Conservation (phyloP, 2,797 vertebrate species). For the Sitta carolinensis region DNA sequence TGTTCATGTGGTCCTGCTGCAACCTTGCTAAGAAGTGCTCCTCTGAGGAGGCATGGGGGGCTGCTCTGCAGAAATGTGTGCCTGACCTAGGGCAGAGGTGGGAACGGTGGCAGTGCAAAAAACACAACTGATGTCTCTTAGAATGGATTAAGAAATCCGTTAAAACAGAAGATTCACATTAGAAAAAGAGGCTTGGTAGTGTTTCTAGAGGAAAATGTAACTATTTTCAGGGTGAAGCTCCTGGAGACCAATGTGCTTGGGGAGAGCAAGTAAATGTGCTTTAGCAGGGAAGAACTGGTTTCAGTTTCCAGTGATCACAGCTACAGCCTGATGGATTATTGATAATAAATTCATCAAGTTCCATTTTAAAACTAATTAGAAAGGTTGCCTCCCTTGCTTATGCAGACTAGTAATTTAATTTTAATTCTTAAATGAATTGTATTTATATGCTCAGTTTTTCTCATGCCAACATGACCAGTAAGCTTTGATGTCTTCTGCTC, state of each 20-base stretch:
- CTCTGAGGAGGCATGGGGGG: neutral
- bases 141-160: neutral
- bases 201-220: neutral
- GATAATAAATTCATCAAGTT: neutral
- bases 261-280: neutral
- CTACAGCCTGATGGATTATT: neutral
- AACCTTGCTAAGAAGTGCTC: neutral
- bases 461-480: neutral
- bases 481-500: neutral
- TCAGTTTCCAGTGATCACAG: slow-evolving; percentile 2
- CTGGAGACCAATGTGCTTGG: neutral
- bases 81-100: neutral
- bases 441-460: neutral
- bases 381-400: neutral
- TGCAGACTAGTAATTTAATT: neutral
- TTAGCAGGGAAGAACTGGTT: neutral
- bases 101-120: neutral
- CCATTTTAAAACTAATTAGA: neutral
- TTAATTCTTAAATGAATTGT: neutral
- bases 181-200: neutral
- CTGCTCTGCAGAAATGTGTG: neutral
- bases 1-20: neutral
- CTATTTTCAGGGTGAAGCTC: neutral
- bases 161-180: neutral
- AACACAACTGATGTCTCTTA: neutral